phyloP scores from a whole-genome alignment of 1,140 invertebrate species.

The Anthonomus grandis region DNA sequence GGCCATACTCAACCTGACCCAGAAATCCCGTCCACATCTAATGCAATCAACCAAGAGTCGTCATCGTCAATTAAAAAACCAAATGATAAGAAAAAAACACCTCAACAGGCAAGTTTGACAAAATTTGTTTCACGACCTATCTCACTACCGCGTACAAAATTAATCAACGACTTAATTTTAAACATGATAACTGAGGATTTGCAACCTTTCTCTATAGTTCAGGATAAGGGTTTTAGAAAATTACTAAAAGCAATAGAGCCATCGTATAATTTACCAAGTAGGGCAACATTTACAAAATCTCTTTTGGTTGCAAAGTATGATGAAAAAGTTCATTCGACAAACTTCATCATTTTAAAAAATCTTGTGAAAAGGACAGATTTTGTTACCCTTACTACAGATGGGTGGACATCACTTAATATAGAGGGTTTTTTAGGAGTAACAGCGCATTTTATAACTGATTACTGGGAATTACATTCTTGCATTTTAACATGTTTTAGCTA shows the following conservation, averaged over 20 bases:
- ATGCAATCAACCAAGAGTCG: too few species aligned
- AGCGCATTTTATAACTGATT: slow-evolving; percentile 5
- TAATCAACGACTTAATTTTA: slow-evolving; percentile 8
- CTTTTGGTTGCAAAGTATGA: slow-evolving; percentile 8
- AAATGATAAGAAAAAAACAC: too few species aligned
- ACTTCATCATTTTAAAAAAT: slow-evolving; percentile 1
- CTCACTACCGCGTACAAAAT: slow-evolving; percentile 2
- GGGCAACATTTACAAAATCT: slow-evolving; percentile 8
- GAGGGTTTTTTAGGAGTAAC: slow-evolving; percentile 3
- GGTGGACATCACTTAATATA: slow-evolving; percentile 5
- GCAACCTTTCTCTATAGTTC: slow-evolving; percentile 9
- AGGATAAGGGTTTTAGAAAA: slow-evolving; percentile 7
- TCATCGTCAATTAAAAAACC: too few species aligned
- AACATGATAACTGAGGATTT: slow-evolving; percentile 9
- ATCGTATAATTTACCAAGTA: slow-evolving; percentile 11
- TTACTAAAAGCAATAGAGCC: slow-evolving; percentile 8
- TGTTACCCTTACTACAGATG: slow-evolving; percentile 6
- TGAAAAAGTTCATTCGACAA: not conserved
- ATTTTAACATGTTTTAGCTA: slow-evolving; percentile 7
- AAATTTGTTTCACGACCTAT: too few species aligned
- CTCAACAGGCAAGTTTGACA: too few species aligned
- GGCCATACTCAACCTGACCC: too few species aligned
- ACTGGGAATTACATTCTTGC: slow-evolving; percentile 2
- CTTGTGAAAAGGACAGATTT: not conserved
- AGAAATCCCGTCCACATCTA: too few species aligned